Conservation (phyloP, 2,888 invertebrate genomes). For the Protophormia terraenovae region DNA sequence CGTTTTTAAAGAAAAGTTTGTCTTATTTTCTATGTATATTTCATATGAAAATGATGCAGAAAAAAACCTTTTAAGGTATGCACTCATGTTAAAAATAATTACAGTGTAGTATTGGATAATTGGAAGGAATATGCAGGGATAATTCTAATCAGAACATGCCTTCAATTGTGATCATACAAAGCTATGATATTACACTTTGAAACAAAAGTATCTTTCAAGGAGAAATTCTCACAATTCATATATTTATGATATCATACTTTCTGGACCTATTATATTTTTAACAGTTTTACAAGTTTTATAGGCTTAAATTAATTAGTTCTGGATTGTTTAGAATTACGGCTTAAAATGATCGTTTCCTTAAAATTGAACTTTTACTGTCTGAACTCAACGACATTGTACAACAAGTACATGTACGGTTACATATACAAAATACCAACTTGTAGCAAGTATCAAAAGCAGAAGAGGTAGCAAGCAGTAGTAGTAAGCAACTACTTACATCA, state of each 20-base stretch:
- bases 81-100: background rate
- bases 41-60: constrained; percentile 25
- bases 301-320: too few species aligned
- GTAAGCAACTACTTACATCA: constrained; percentile 9
- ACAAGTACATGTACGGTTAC: background rate
- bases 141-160: background rate
- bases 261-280: too few species aligned
- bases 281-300: too few species aligned
- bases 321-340: background rate
- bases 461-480: background rate
- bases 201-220: too few species aligned
- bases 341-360: background rate
- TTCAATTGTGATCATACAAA: too few species aligned
- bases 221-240: too few species aligned
- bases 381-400: background rate
- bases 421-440: background rate
- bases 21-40: constrained; percentile 11
- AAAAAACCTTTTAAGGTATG: constrained; percentile 24
- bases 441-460: background rate
- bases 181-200: too few species aligned
- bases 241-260: too few species aligned
- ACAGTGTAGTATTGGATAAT: background rate
- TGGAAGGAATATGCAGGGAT: background rate
- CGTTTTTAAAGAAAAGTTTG: constrained; percentile 34
- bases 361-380: constrained; percentile 19